phyloP scores from a whole-genome alignment of 2,797 vertebrate species.

The Sebastes matsubarae region DNA sequence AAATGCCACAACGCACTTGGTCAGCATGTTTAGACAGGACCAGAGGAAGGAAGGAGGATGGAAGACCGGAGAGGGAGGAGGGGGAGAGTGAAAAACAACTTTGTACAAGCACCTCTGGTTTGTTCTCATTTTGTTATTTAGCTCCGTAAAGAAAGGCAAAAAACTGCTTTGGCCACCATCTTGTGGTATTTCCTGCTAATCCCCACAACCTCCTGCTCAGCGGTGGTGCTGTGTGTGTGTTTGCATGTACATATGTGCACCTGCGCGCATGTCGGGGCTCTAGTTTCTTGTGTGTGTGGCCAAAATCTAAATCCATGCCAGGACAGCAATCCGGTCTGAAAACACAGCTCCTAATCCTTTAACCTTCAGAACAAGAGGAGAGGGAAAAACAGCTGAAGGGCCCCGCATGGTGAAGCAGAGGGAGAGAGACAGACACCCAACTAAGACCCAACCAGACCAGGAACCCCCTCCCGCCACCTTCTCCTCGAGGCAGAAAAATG shows the following conservation, averaged over 20 bases:
- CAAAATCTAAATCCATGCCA: constrained; percentile 80
- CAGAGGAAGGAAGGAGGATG: constrained; percentile 60
- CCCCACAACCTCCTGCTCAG: constrained; percentile 75
- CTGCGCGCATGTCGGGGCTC: constrained; percentile 62
- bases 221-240: constrained; percentile 56
- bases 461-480: constrained; percentile 62
- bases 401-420: constrained; percentile 61
- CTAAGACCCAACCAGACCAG: constrained; percentile 69
- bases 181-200: constrained; percentile 79
- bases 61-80: constrained; percentile 17
- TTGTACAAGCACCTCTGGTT: constrained; percentile 74
- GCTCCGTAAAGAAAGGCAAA: constrained; percentile 52
- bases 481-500: constrained; percentile 82
- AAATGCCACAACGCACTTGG: constrained; percentile 74
- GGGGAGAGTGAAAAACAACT: constrained; percentile 50
- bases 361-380: constrained; percentile 86
- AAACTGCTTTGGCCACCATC: constrained; percentile 78
- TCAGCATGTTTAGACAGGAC: constrained; percentile 74
- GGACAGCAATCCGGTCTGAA: constrained; percentile 81
- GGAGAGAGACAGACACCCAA: constrained; percentile 66
- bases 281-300: constrained; percentile 71
- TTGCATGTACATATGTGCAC: constrained; percentile 65
- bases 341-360: constrained; percentile 83
- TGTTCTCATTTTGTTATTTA: constrained; percentile 84
- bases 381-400: constrained; percentile 79